Conservation (phyloP, 2,113 vertebrate species). For the Barnardius zonarius region DNA sequence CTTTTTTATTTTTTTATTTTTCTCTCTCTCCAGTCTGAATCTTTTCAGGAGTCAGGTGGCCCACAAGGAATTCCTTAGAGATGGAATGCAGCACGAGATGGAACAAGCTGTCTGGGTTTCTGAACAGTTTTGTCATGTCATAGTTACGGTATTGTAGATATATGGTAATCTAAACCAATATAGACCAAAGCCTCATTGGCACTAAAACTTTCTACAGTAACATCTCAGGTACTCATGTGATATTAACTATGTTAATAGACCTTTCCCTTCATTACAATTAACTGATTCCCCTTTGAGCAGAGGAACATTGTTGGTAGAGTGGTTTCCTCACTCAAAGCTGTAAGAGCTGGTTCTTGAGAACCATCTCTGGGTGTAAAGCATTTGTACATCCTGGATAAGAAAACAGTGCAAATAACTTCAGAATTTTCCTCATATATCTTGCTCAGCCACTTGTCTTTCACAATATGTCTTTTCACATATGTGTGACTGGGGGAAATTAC, state of each 20-base stretch:
- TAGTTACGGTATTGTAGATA: neutral
- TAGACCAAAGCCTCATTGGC: neutral
- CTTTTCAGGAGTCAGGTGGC: neutral
- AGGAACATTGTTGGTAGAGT: neutral
- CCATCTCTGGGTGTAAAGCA: neutral
- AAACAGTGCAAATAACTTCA: neutral
- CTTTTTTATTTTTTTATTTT: neutral
- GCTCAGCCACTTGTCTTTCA: neutral
- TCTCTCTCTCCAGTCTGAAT: neutral
- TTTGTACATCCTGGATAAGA: neutral
- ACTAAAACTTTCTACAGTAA: neutral
- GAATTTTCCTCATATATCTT: neutral
- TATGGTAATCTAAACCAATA: neutral
- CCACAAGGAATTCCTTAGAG: neutral
- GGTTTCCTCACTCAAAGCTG: neutral
- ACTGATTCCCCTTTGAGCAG: neutral
- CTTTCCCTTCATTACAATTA: neutral
- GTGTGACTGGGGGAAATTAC: neutral
- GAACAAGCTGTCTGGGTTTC: neutral
- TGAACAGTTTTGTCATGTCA: fast-evolving
- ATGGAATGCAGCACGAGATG: neutral
- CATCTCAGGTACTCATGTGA: neutral
- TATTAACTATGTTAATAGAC: neutral
- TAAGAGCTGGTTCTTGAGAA: neutral
- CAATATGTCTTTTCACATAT: neutral